Conservation (phyloP, 1,140 invertebrate genomes). For the Magallana ariakensis region DNA sequence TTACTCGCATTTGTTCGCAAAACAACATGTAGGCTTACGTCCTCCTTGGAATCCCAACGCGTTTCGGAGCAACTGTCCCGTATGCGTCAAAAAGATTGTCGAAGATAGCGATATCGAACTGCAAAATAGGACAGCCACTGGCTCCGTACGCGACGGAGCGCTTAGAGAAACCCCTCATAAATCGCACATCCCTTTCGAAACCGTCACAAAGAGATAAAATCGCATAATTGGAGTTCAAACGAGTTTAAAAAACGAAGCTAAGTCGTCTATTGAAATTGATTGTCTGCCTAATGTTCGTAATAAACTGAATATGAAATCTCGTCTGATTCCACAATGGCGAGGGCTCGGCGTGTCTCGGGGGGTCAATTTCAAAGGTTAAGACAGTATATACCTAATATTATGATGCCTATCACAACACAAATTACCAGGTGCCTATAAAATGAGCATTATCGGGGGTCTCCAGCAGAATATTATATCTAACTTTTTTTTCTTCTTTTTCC, state of each 20-base stretch:
- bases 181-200: constrained; percentile 26
- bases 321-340: constrained; percentile 29
- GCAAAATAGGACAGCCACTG: constrained; percentile 17
- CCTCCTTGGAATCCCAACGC: neutral
- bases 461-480: neutral
- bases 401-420: constrained; percentile 24
- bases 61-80: constrained; percentile 32
- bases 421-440: constrained; percentile 19
- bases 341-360: constrained; percentile 2
- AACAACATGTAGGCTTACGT: constrained; percentile 1
- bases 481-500: neutral
- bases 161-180: neutral
- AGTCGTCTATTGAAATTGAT: constrained; percentile 33
- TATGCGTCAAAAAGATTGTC: constrained; percentile 14
- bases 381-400: neutral
- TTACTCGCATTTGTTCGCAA: constrained; percentile 5
- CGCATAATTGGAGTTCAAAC: constrained; percentile 29
- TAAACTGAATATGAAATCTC: constrained; percentile 29
- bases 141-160: constrained; percentile 5
- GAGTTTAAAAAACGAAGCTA: constrained; percentile 33
- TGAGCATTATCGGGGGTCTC: neutral
- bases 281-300: constrained; percentile 35
- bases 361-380: constrained; percentile 25
- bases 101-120: constrained; percentile 20
- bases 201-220: constrained; percentile 33